These are phyloP conservation scores for Pseudomyrmex flavicornis DNA, from an alignment of 1,140 invertebrate genomes.

Conservation along the genomic window DNA sequence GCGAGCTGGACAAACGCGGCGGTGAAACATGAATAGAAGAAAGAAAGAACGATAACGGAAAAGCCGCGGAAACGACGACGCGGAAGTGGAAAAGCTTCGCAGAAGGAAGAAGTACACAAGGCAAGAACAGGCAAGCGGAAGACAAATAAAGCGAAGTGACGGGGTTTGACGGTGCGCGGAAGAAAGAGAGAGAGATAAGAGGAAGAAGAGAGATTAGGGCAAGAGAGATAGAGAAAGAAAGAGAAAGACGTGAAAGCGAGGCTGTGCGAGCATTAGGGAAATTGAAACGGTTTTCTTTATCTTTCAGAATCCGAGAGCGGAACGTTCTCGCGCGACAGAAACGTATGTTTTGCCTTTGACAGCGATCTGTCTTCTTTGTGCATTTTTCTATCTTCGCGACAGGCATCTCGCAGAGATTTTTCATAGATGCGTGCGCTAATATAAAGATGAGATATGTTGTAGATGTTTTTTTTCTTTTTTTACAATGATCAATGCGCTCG, in stretches of 20 bases:
- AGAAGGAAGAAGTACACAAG: slow-evolving; percentile 41
- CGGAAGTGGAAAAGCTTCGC: slow-evolving; percentile 64
- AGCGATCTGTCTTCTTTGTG: background rate
- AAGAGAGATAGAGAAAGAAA: background rate
- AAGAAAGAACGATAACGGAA: slow-evolving; percentile 41
- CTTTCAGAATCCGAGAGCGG: slow-evolving; percentile 53
- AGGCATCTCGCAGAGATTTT: slow-evolving; percentile 6
- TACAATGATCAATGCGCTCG: background rate
- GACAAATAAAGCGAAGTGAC: slow-evolving; percentile 69
- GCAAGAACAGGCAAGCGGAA: slow-evolving; percentile 53
- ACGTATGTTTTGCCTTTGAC: slow-evolving; percentile 16
- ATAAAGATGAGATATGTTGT: too few relatives aligned
- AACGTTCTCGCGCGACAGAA: slow-evolving; percentile 39
- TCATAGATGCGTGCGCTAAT: background rate
- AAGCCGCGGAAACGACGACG: slow-evolving; percentile 53
- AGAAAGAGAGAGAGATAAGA: background rate
- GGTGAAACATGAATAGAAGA: background rate
- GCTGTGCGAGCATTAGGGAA: slow-evolving; percentile 82
- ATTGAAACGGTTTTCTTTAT: slow-evolving; percentile 84
- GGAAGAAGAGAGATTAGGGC: slow-evolving; percentile 1
- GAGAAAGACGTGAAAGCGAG: slow-evolving; percentile 62
- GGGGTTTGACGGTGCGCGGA: slow-evolving; percentile 9
- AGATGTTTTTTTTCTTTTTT: background rate
- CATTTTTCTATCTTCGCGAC: slow-evolving; percentile 1
- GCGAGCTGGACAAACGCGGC: slow-evolving; percentile 20